Conservation (phyloP, 2,113 vertebrate species). For the Poeciliopsis prolifica region DNA sequence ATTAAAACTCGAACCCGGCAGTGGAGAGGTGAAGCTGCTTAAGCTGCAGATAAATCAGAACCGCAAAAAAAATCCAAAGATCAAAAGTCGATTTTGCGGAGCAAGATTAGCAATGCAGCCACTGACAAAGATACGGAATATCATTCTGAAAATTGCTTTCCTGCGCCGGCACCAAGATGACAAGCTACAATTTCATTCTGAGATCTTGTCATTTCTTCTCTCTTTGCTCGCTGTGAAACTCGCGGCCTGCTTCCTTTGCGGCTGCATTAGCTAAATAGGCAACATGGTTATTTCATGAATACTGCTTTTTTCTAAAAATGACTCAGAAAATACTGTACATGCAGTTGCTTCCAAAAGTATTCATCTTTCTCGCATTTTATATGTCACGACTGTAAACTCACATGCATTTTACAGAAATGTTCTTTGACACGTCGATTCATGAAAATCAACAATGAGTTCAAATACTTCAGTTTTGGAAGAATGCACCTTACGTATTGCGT, state of each 20-base stretch:
- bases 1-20: neutral
- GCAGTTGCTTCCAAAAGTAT: neutral
- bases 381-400: neutral
- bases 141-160: neutral
- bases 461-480: neutral
- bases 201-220: neutral
- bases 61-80: neutral
- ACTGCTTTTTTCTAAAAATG: too few species aligned
- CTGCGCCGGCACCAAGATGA: too few species aligned
- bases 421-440: neutral
- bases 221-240: neutral
- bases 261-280: neutral
- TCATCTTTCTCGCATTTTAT: neutral
- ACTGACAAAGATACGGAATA: neutral
- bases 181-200: too few species aligned
- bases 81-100: neutral
- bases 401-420: neutral
- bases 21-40: neutral
- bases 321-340: too few species aligned
- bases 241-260: neutral
- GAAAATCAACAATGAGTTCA: neutral
- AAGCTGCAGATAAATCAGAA: neutral
- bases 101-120: neutral
- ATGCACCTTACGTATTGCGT: neutral
- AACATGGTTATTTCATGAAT: neutral